Evolutionary conservation across 2,888 invertebrate species (phyloP), one percentile per base, ranked within the genome.

Genomic region (Sphecodes monilicornis): DNA sequence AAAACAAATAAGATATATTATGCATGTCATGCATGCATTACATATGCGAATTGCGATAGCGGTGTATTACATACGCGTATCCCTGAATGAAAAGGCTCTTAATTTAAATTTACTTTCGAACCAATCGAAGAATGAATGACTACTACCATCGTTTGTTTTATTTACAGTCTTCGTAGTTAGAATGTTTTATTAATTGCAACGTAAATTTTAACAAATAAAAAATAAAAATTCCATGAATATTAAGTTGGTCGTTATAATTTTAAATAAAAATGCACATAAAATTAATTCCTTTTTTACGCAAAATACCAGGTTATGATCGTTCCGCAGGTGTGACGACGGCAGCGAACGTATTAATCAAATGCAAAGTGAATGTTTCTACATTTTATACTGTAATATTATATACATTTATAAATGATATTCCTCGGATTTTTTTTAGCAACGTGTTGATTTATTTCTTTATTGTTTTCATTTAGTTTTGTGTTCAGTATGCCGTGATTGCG

Each of bases 241-340:
- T 57, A 57, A 57, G 57, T 26, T 57, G 57, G n/a, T 57, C 57
- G 57, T 57, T 57, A 26, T 57, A 57, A 57, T 57, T 57, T 57
- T 26, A 57, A 57, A 57, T 57, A 57, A 57, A 57, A 57, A 57
- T 57, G 26, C 57, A 57, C 57, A 26, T 26, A 13, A 26, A 57
- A 57, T 57, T n/a, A 57, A 57, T 57, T 57, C 39, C 68, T n/a
- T 32, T 39, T 39, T 22, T n/a, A 39, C 41, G 39, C 39, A n/a
- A 68, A 18, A 39, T 26, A 26, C 57, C n/a, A 1, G n/a, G 26
- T 57, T 26, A 57, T 57, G 26, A 4, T 57, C 11, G 26, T 57
- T 57, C 57, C 26, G 57, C 57, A 26, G n/a, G 57, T n/a, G 57
- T 57, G 57, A 57, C 57, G 26, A 8, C 26, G 26, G 3, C 26